Evolutionary conservation across 2,113 vertebrate species (phyloP), one percentile per base, ranked within the genome.

Genomic region (Lampris megalopsis): DNA sequence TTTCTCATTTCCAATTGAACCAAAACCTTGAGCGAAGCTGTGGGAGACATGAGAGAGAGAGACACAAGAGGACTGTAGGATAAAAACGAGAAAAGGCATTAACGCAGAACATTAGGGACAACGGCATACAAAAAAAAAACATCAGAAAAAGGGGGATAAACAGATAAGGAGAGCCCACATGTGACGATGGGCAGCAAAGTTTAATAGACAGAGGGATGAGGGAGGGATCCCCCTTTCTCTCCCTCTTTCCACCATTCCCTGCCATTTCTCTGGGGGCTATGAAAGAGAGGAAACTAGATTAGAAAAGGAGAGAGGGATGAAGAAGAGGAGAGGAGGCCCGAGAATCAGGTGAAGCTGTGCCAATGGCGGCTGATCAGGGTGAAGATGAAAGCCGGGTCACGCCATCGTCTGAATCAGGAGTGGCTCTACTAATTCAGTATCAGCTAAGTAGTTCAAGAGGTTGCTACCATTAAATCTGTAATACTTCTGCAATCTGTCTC

Each of bases 111-210:
- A 76, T 7, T 63, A 62, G 13, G 52, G 11, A 76, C 59, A 62
- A 61, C 53, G 73, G 59, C 5, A 53, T 38, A 13, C 1, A 57
- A 3, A 52, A n/a, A 58, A 11, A n/a, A 41, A 57, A 73, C 60
- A 91, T 91, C 85, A 90, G 78, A 3, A 41, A 61, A 79, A 86
- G 80, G 63, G 86, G 86, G 86, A 89, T 92, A 86, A 89, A 92
- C 79, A 88, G 88, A 92, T 89, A 90, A 91, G 83, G 43, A 80
- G 68, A 65, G 71, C 47, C 3, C 7, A 54, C 74, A 81, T 58
- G 71, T 83, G 86, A 79, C 66, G 77, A 79, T 62, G 72, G 73
- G 82, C 47, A 84, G 85, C 77, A 80, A 77, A 87, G 83, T 89
- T 80, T 77, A 79, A 80, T 82, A 82, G 82, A 88, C 76, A 62